Evolutionary conservation across 2,113 vertebrate species (phyloP).

Genomic region (Tiliqua scincoides): DNA sequence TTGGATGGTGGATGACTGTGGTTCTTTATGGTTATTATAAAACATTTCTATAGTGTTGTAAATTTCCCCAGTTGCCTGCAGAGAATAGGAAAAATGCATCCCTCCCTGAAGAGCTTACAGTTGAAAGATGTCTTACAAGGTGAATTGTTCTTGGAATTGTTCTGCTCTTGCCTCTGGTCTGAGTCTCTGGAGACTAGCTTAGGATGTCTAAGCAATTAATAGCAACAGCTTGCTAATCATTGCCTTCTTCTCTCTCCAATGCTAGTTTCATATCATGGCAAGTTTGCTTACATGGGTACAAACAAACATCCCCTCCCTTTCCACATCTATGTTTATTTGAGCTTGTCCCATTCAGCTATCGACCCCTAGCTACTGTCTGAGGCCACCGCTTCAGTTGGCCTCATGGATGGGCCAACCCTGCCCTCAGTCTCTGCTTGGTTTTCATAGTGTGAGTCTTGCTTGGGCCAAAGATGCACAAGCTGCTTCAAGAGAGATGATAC

Average conservation of each 20-base stretch:
- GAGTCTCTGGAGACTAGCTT: neutral
- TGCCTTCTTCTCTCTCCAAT: neutral
- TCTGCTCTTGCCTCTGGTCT: neutral
- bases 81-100: constrained; percentile 11
- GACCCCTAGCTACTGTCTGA: neutral
- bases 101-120: neutral
- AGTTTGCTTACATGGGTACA: neutral
- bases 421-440: neutral
- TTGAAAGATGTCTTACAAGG: neutral
- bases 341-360: neutral
- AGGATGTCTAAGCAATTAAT: neutral
- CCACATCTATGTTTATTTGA: no score
- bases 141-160: neutral
- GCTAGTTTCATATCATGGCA: neutral
- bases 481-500: no score
- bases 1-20: neutral
- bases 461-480: neutral
- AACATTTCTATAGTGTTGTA: constrained; percentile 17
- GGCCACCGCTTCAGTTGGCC: neutral
- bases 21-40: constrained; percentile 6
- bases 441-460: neutral
- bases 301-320: neutral
- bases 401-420: no score
- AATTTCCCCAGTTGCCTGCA: constrained; percentile 9
- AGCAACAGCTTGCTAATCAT: neutral